phyloP scores from a whole-genome alignment of 2,113 vertebrate species.

The Dinomys branickii region DNA sequence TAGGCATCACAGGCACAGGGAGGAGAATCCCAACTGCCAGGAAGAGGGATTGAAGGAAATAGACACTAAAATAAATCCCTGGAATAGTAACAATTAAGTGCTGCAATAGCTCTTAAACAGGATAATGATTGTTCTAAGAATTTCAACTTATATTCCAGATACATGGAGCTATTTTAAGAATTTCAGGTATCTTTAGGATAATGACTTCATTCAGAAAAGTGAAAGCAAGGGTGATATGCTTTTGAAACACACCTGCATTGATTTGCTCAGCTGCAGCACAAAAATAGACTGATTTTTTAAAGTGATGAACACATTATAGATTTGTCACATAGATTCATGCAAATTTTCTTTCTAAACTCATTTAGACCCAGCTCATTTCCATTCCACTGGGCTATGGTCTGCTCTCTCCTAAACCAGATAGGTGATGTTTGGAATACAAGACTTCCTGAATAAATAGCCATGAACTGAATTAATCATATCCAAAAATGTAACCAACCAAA shows the following conservation, averaged over 20 bases:
- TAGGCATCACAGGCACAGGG: not conserved
- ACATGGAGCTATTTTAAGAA: slow-evolving; percentile 66
- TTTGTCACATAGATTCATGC: not conserved
- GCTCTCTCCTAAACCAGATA: not conserved
- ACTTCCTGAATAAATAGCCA: not conserved
- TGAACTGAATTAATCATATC: not conserved
- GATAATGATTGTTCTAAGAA: slow-evolving; percentile 28
- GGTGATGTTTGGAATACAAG: not conserved
- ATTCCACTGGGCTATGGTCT: not conserved
- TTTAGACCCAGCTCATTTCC: not conserved
- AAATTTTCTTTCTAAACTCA: not conserved
- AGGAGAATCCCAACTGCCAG: not conserved
- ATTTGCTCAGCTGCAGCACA: not conserved
- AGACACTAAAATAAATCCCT: slow-evolving; percentile 32
- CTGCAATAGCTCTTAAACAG: slow-evolving; percentile 49
- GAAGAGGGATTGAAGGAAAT: not conserved
- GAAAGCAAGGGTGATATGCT: slow-evolving; percentile 25
- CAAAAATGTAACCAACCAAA: not conserved
- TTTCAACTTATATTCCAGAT: slow-evolving; percentile 68
- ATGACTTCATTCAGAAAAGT: slow-evolving; percentile 62
- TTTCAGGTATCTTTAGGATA: slow-evolving; percentile 58
- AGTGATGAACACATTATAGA: not conserved
- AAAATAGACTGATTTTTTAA: not conserved
- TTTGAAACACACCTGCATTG: not conserved
- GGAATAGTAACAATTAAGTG: not conserved